Conservation (phyloP, 1,140 invertebrate species). For the Cydia strobilella region DNA sequence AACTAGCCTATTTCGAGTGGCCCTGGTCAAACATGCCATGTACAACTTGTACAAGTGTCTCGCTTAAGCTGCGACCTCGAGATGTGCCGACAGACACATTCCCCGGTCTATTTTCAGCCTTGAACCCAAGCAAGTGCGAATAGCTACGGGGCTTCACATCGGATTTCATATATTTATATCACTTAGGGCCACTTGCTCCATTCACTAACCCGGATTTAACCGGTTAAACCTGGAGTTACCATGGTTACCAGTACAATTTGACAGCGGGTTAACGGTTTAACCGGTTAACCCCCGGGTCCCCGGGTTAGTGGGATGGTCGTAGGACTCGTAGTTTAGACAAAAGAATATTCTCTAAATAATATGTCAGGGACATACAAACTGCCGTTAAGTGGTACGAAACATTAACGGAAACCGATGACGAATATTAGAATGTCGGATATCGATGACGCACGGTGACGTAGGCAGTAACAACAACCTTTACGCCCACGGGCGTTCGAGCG, state of each 20-base stretch:
- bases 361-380: neutral
- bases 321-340: no score
- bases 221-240: no score
- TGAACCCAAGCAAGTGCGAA: slow-evolving; percentile 18
- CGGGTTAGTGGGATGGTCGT: no score
- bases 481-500: slow-evolving; percentile 17
- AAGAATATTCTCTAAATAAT: no score
- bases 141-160: slow-evolving; percentile 4
- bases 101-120: slow-evolving; percentile 1
- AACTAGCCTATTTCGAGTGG: neutral
- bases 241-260: no score
- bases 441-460: slow-evolving; percentile 25
- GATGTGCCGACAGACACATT: slow-evolving; percentile 4
- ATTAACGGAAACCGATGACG: slow-evolving; percentile 9
- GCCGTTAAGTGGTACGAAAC: neutral
- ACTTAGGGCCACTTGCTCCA: neutral
- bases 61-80: neutral
- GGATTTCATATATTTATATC: neutral
- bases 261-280: no score
- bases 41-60: neutral
- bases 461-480: slow-evolving; percentile 8
- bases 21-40: neutral
- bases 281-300: no score
- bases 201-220: no score
- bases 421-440: slow-evolving; percentile 17